Conservation (phyloP, 2,888 invertebrate genomes). For the Cistogaster globosa region DNA sequence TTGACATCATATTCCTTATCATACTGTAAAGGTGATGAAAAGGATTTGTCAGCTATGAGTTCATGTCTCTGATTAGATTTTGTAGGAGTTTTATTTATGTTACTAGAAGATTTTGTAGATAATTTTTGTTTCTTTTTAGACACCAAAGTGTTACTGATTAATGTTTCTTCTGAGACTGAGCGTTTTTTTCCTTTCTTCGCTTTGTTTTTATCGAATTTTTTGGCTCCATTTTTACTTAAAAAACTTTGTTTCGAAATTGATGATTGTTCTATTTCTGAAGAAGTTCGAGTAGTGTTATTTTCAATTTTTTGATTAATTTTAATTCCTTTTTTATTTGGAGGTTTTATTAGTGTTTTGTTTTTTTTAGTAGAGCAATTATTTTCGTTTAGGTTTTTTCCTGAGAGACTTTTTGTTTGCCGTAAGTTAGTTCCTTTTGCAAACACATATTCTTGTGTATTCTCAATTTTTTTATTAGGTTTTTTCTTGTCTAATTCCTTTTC, state of each 20-base stretch:
- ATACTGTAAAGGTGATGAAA: background rate
- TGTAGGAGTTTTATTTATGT: background rate
- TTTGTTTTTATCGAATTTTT: conserved; percentile 13
- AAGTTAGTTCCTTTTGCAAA: background rate
- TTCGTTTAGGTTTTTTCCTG: background rate
- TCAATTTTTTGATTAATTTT: background rate
- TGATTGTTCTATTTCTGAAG: background rate
- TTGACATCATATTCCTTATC: conserved; percentile 24
- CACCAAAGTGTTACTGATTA: background rate
- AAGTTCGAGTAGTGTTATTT: background rate
- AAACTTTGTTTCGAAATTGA: background rate
- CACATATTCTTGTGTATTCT: background rate
- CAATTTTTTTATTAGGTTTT: background rate
- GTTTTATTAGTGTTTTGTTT: background rate
- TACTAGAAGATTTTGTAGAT: background rate
- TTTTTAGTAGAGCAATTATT: background rate
- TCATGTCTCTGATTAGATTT: background rate
- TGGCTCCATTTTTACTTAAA: background rate
- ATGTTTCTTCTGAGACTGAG: background rate
- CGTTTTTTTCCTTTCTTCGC: conserved; percentile 40
- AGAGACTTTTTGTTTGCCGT: background rate
- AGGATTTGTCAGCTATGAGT: too few species aligned
- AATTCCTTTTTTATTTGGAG: background rate
- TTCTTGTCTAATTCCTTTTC: background rate
- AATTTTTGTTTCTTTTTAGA: conserved; percentile 48